Percentiles rank a stretch among this genome's conserved stretches.
Evolutionary conservation across 2,113 vertebrate species (phyloP).

Genomic region (Azemiops feae): DNA sequence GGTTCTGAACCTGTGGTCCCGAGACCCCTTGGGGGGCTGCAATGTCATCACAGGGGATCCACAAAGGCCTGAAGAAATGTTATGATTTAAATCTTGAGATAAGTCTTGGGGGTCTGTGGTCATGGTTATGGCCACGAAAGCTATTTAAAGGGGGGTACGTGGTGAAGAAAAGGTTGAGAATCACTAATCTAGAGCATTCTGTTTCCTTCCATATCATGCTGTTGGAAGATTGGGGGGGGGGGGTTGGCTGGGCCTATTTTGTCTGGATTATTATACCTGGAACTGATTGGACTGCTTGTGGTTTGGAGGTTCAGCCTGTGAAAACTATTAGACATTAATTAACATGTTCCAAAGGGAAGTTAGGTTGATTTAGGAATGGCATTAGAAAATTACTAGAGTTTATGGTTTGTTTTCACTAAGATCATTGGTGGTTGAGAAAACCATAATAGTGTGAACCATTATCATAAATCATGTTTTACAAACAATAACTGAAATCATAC

Average conservation of each 20-base stretch:
- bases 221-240: neutral
- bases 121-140: neutral
- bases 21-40: neutral
- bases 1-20: neutral
- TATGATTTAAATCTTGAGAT: neutral
- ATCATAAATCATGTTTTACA: neutral
- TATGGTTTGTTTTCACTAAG: neutral
- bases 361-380: neutral
- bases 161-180: neutral
- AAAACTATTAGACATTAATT: neutral
- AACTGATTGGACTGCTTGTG: neutral
- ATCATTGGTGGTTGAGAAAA: neutral
- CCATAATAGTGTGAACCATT: neutral
- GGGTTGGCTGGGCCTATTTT: neutral
- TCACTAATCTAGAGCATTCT: neutral
- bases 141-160: neutral
- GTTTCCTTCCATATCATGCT: neutral
- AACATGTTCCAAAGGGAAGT: neutral
- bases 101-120: neutral
- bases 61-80: neutral
- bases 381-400: neutral
- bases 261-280: neutral
- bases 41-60: neutral
- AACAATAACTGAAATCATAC: neutral
- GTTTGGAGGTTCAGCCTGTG: neutral